phyloP scores from a whole-genome alignment of 2,797 vertebrate species.

The Xenentodon cancila region DNA sequence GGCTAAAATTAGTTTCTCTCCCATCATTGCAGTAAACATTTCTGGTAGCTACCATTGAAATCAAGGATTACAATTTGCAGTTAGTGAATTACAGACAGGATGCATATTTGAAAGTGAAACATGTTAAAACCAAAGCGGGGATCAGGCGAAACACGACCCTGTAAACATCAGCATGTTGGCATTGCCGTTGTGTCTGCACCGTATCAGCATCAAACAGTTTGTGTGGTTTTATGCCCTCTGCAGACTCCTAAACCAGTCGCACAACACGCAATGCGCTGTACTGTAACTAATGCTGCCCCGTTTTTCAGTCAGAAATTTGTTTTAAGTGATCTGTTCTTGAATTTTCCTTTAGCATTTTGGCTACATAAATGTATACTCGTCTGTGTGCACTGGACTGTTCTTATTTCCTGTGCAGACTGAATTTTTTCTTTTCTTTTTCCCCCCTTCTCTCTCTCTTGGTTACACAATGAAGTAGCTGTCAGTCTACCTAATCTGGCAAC shows the following conservation, averaged over 20 bases:
- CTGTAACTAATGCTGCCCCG: not conserved
- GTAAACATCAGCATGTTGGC: slow-evolving; percentile 14
- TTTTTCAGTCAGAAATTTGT: slow-evolving; percentile 6
- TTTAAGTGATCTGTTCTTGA: slow-evolving; percentile 5
- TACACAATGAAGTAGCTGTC: slow-evolving; percentile 60
- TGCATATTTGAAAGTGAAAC: too few species aligned
- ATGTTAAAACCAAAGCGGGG: too few species aligned
- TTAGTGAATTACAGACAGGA: too few species aligned
- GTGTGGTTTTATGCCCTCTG: not conserved
- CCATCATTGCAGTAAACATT: too few species aligned
- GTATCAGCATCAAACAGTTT: not conserved
- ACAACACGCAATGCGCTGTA: not conserved
- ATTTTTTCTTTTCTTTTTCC: slow-evolving; percentile 8
- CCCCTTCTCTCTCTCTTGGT: slow-evolving; percentile 56
- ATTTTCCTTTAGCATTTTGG: slow-evolving; percentile 19
- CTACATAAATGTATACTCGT: slow-evolving; percentile 25
- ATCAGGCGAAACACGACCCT: too few species aligned
- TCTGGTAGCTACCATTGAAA: too few species aligned
- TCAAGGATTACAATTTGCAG: too few species aligned
- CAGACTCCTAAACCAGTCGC: not conserved
- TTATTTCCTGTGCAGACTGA: slow-evolving; percentile 50
- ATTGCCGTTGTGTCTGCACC: not conserved
- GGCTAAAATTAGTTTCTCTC: too few species aligned
- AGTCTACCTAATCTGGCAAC: slow-evolving; percentile 44
- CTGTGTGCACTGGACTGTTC: slow-evolving; percentile 35